phyloP scores from a whole-genome alignment of 2,797 vertebrate genomes.

The Sciurus carolinensis region DNA sequence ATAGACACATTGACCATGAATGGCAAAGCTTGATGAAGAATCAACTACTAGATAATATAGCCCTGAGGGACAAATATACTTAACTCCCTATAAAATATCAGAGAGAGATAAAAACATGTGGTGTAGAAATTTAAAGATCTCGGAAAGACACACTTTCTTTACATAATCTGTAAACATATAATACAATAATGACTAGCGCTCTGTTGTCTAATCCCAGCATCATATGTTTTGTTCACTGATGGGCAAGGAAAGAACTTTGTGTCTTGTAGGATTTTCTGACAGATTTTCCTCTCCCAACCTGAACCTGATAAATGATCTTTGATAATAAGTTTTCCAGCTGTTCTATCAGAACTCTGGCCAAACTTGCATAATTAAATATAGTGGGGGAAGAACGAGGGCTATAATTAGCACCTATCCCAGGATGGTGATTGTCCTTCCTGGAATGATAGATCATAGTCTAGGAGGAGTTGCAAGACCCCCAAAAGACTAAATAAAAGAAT shows the following conservation, averaged over 20 bases:
- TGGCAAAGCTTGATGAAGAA: not conserved
- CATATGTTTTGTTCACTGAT: not conserved
- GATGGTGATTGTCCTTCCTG: conserved; percentile 48
- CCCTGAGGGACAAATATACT: not conserved
- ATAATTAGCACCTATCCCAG: conserved; percentile 59
- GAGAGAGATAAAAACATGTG: not conserved
- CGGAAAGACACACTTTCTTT: conserved; percentile 13
- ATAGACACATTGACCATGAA: not conserved
- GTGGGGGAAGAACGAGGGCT: conserved; percentile 15
- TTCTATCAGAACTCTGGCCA: conserved; percentile 64
- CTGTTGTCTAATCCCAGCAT: not conserved
- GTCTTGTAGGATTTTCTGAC: conserved; percentile 27
- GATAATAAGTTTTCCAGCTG: conserved; percentile 74
- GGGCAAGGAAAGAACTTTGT: conserved; percentile 5
- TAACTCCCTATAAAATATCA: conserved; percentile 20
- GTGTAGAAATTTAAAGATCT: conserved; percentile 33
- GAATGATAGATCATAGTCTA: conserved; percentile 42
- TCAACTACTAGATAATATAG: not conserved
- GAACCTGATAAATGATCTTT: conserved; percentile 65
- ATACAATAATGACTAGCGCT: not conserved
- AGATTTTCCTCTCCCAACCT: conserved; percentile 59
- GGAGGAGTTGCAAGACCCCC: not conserved
- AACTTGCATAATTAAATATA: conserved; percentile 65
- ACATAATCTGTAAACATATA: not conserved
- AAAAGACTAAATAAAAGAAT: conserved; percentile 54